A percentile compares a stretch with the other conserved stretches of the same genome.
Evolutionary conservation across 2,113 vertebrate genomes (phyloP).

Genomic region (Pseudorectes ferrugineus): DNA sequence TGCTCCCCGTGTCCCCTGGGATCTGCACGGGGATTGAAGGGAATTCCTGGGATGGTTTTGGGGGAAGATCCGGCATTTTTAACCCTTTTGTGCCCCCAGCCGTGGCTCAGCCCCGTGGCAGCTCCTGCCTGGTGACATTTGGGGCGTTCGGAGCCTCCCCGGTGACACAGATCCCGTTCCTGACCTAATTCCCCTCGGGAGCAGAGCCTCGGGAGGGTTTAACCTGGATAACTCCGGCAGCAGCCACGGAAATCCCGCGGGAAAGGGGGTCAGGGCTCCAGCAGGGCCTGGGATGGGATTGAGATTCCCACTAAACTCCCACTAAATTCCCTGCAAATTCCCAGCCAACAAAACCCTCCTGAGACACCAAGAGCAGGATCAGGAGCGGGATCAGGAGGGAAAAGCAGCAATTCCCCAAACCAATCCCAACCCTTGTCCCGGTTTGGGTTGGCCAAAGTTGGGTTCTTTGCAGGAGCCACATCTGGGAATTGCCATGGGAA

Average conservation of each 20-base stretch:
- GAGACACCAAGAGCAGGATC: no score
- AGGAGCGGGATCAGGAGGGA: not conserved
- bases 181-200: not conserved
- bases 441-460: not conserved
- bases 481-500: not conserved
- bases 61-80: not conserved
- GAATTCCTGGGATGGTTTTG: not conserved
- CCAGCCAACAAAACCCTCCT: no score
- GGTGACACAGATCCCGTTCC: not conserved
- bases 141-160: not conserved
- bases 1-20: not conserved
- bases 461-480: not conserved
- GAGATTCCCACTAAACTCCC: not conserved
- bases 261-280: not conserved
- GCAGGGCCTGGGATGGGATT: not conserved
- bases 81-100: not conserved
- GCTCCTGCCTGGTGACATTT: not conserved
- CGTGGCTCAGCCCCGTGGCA: not conserved
- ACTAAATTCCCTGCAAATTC: no score
- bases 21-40: not conserved
- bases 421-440: not conserved
- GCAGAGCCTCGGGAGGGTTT: not conserved
- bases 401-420: not conserved
- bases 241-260: not conserved
- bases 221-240: not conserved